A percentile compares a stretch with the other conserved stretches of the same genome.
These are phyloP conservation scores for Monomorium pharaonis DNA, from an alignment of 1,140 invertebrate genomes.

Conservation along the genomic window DNA sequence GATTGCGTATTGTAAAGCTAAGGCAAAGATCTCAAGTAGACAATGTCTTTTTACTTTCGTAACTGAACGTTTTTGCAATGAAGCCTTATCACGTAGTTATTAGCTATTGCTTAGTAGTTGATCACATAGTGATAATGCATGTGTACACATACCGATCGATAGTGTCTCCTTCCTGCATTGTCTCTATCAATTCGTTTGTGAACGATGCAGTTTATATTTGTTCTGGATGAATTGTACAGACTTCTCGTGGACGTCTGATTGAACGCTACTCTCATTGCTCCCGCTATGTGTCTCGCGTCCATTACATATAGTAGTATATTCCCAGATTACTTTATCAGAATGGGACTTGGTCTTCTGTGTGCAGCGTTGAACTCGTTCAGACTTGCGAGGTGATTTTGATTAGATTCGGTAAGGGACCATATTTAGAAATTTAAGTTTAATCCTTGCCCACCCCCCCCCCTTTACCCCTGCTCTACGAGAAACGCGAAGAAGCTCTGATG, in stretches of 20 bases:
- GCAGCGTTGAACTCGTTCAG: slow-evolving; percentile 30
- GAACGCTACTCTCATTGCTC: slow-evolving; percentile 34
- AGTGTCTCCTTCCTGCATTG: slow-evolving; percentile 43
- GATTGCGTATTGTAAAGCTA: slow-evolving; percentile 55
- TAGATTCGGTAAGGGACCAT: slow-evolving; percentile 75
- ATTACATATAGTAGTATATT: slow-evolving; percentile 2
- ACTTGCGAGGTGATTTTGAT: slow-evolving; percentile 36
- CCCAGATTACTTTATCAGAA: slow-evolving; percentile 60
- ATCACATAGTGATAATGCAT: slow-evolving; percentile 68
- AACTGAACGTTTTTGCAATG: slow-evolving; percentile 55
- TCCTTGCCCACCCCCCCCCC: slow-evolving; percentile 7
- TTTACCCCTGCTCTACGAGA: not conserved
- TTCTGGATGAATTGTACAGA: slow-evolving; percentile 55
- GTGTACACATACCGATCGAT: slow-evolving; percentile 51
- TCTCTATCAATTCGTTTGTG: slow-evolving; percentile 21
- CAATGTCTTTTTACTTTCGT: slow-evolving; percentile 67
- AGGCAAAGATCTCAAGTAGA: slow-evolving; percentile 68
- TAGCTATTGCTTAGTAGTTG: slow-evolving; percentile 64
- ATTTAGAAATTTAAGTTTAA: slow-evolving; percentile 70
- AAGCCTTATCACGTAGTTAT: slow-evolving; percentile 61
- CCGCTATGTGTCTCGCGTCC: slow-evolving; percentile 13
- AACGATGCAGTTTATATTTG: slow-evolving; percentile 47
- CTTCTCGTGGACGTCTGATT: slow-evolving; percentile 47
- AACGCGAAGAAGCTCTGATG: slow-evolving; percentile 6
- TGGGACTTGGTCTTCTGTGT: slow-evolving; percentile 55